These are phyloP conservation scores for Dromaius novaehollandiae DNA, from an alignment of 2,113 vertebrate species.

Conservation along the genomic window DNA sequence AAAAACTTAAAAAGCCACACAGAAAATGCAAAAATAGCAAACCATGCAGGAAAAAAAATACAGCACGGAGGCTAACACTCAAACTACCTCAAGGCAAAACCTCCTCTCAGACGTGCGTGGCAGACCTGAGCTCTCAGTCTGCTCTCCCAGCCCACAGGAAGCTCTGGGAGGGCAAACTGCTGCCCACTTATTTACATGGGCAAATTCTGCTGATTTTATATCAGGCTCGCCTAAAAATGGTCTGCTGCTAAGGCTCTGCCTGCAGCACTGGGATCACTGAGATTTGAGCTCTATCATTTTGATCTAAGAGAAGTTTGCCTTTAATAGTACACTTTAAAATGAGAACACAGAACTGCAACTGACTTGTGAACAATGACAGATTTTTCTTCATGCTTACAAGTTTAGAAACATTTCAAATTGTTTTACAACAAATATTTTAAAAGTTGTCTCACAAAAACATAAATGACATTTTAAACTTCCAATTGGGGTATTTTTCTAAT, in stretches of 20 bases:
- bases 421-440: neutral
- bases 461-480: slow-evolving; percentile 26
- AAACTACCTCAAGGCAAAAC: slow-evolving; percentile 56
- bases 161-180: slow-evolving; percentile 22
- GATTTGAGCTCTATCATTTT: slow-evolving; percentile 35
- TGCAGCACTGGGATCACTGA: slow-evolving; percentile 17
- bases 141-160: slow-evolving; percentile 41
- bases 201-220: slow-evolving; percentile 32
- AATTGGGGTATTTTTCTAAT: neutral
- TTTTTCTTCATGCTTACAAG: neutral
- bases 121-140: slow-evolving; percentile 48
- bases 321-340: neutral
- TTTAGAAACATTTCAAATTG: neutral
- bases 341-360: slow-evolving; percentile 24
- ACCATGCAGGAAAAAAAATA: slow-evolving; percentile 76
- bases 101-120: slow-evolving; percentile 58
- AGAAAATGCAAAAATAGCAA: slow-evolving; percentile 71
- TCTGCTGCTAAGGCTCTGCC: slow-evolving; percentile 4
- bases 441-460: neutral
- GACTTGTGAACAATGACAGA: neutral
- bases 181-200: slow-evolving; percentile 25
- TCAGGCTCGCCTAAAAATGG: neutral
- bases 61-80: slow-evolving; percentile 67
- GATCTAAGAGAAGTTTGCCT: slow-evolving; percentile 58
- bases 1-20: slow-evolving; percentile 78